Base-by-base conservation (phyloP, 1,140 invertebrate genomes). In the Caenorhabditis briggsae region DNA sequence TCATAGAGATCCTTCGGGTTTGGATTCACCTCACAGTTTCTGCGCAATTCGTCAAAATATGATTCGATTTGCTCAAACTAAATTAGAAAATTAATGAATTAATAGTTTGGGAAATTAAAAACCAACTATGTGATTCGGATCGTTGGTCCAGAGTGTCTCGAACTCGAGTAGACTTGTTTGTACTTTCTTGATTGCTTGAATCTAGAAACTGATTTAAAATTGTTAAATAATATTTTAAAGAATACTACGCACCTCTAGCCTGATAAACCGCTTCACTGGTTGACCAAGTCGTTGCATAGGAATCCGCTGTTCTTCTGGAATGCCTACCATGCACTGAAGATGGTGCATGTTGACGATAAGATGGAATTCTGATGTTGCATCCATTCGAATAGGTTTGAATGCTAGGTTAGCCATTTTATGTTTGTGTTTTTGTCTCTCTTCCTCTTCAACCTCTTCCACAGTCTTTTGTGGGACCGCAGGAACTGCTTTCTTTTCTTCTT, bases 321-420 rank as follows among this genome's bases (percentile, higher is more conserved):
- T 5, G 2, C n/a, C n/a, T 6, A 78, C 18, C 6, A 20, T 53
- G 3, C 1, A 3, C 23, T 78, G 46, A 20, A 78, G 3, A 11
- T 48, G 48, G 20, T 23, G 41, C 70, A 78, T 50, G 20, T 78
- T 78, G 1, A 78, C 12, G 3, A 78, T 53, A 5, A 78, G 14
- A 53, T 78, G 70, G 23, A 53, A 33, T 23, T 78, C 70, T 78
- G 48, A 46, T n/a, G 70, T 78, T 23, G 70, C n/a, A 50, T 78
- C 70, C 20, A 78, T 78, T 50, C 5, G 6, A 11, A 78, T 50
- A 0, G 70, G 70, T 50, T 78, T n/a, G 12, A 50, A 7, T 5
- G 70, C 70, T 5, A 12, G 9, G 3, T 20, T 5, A 50, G 46
- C 70, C 6, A 78, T 12, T 78, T 78, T 78, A 46, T 11, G 12